These are phyloP conservation scores for Parazoanthus atlanticus DNA, from an alignment of 92 coral and sea anemone genomes.

Conservation along the genomic window DNA sequence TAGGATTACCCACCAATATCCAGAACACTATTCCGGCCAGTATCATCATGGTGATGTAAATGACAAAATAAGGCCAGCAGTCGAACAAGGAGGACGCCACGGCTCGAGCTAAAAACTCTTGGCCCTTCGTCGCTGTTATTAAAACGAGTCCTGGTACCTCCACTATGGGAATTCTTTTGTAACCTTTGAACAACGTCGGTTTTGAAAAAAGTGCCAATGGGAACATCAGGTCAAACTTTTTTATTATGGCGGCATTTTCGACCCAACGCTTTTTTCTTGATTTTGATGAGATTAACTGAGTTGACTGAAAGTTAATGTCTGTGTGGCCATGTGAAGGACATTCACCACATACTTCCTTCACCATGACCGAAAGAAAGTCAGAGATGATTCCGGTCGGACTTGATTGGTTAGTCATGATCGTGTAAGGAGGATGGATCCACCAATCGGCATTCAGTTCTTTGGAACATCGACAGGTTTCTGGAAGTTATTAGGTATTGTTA, in stretches of 20 bases:
- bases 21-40: no score
- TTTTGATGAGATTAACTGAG: neutral
- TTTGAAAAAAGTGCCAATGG: neutral
- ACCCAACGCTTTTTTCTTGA: neutral
- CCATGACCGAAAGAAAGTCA: neutral
- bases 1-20: no score
- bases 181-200: neutral
- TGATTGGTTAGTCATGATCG: constrained; percentile 1
- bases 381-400: neutral
- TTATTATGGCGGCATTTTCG: no score
- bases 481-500: neutral
- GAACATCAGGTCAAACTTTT: neutral
- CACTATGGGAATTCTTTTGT: neutral
- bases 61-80: no score
- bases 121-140: neutral
- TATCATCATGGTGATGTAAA: no score
- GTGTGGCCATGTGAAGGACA: neutral
- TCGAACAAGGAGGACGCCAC: neutral
- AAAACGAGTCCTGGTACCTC: constrained; percentile 18
- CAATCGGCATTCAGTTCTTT: neutral
- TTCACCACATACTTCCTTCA: neutral
- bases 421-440: neutral
- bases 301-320: neutral
- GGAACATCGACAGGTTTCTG: constrained; percentile 29
- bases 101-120: neutral